Conservation (phyloP, 2,113 vertebrate genomes). For the Rutilus rutilus region DNA sequence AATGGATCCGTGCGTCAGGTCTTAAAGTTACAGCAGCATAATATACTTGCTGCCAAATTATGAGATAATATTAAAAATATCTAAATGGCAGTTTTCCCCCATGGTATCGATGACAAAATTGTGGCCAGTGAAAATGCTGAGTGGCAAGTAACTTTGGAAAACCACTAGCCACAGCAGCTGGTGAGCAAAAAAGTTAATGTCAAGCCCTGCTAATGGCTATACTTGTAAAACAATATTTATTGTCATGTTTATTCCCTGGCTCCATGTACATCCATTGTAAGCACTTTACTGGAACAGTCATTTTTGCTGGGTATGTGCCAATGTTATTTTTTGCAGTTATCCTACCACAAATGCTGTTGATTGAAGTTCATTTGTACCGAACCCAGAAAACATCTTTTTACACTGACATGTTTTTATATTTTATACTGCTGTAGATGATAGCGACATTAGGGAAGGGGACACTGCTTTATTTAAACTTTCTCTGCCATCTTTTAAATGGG, state of each 20-base stretch:
- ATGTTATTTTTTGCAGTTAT: background rate
- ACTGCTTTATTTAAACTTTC: background rate
- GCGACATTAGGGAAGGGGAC: background rate
- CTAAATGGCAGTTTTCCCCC: no score
- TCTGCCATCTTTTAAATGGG: background rate
- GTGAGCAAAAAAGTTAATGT: no score
- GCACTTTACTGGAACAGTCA: background rate
- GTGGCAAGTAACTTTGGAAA: no score
- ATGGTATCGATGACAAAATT: no score
- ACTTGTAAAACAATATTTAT: constrained; percentile 2
- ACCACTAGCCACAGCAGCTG: no score
- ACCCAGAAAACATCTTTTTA: background rate
- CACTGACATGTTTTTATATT: background rate
- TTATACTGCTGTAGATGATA: background rate
- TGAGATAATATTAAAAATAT: no score
- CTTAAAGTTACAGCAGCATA: no score
- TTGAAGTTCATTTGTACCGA: background rate
- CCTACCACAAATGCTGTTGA: background rate
- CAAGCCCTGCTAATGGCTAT: background rate
- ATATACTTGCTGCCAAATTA: no score
- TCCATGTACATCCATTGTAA: background rate
- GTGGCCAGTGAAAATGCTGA: no score
- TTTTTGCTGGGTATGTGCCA: background rate
- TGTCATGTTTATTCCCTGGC: background rate
- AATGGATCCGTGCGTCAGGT: no score